Base-by-base conservation (phyloP, 2,797 vertebrate genomes). In the Peromyscus melanophrys region DNA sequence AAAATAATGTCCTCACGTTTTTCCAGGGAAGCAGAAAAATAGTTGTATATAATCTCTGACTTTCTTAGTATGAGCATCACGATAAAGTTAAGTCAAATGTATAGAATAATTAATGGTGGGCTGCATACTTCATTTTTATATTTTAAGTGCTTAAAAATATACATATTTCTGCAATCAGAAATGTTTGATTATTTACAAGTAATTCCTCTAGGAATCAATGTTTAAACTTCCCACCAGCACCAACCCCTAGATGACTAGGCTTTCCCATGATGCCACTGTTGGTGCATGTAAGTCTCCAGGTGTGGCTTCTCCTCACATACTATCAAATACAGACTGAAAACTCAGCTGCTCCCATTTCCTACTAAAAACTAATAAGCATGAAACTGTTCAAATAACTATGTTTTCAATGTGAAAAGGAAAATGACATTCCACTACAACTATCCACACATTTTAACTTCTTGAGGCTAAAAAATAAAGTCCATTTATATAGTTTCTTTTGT, bases 381-480 rank as follows among this genome's bases (percentile, higher is more conserved):
- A 90, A 25, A 80, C 37, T n/a, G 9, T 16, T 25, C 46, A 92
- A 86, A 67, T 31, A 57, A n/a, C 46, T 77, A 73, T 83, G 43
- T n/a, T 25, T 93, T 31, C 43, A 69, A 81, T 95, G n/a, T 85
- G 88, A 76, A 98, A 98, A 98, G 97, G 69, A 98, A 98, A 97
- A 95, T 96, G 96, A 96, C 89, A 98, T 98, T 97, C 96, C 1
- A 40, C 85, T 69, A 92, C 83, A 75, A 86, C 96, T 98, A 98
- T 96, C 95, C 97, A 97, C 94, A 93, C 75, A 92, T 96, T 98
- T 85, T 97, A 96, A 96, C 96, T 97, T 92, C 83, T 94, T 95
- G 95, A 98, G 97, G 93, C 96, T 98, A 98, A 97, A 98, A 97
- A 95, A 49, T 96, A 97, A 97, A 75, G 85, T 95, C 78, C 65